These are phyloP conservation scores for Nephrotoma guestfalica DNA, from an alignment of 2,888 invertebrate species.

Conservation along the genomic window DNA sequence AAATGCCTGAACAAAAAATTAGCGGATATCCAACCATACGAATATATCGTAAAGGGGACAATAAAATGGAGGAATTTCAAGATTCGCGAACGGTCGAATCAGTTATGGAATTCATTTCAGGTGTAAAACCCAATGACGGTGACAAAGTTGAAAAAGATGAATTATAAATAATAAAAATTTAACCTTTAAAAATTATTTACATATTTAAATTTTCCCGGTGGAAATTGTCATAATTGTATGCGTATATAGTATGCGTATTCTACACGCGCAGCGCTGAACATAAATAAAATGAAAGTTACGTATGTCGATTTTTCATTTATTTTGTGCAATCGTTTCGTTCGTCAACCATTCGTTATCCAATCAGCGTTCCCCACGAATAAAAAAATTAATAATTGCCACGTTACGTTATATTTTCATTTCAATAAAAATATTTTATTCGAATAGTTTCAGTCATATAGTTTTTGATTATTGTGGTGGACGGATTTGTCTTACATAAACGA, in stretches of 20 bases:
- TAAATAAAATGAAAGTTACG: background rate
- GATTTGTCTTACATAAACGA: background rate
- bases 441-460: background rate
- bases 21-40: background rate
- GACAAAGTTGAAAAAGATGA: background rate
- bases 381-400: background rate
- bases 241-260: background rate
- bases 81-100: background rate
- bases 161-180: background rate
- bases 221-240: background rate
- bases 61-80: background rate
- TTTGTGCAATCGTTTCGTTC: background rate
- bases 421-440: background rate
- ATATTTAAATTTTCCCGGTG: background rate
- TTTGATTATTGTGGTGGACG: background rate
- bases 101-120: background rate
- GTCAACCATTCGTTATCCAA: conserved; percentile 4
- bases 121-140: background rate
- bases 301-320: background rate
- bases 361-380: conserved; percentile 1
- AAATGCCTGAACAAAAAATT: background rate
- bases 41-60: background rate
- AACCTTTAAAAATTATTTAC: too few species aligned
- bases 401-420: background rate
- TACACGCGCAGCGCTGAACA: background rate